These are phyloP conservation scores for Albula goreensis DNA, from an alignment of 2,113 vertebrate species.

Conservation along the genomic window DNA sequence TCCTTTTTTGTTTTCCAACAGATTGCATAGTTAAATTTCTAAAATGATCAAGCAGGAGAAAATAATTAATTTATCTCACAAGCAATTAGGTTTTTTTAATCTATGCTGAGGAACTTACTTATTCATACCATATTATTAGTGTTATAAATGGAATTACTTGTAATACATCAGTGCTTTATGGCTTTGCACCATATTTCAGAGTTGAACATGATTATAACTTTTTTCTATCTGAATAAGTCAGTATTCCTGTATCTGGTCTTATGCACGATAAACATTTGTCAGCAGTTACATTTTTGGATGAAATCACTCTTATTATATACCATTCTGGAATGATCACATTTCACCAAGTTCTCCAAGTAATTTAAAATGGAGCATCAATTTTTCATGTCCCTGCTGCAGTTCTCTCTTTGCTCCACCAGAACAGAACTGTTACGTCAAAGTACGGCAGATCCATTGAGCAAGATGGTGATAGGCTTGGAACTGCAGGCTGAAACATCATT, in stretches of 20 bases:
- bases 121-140: neutral
- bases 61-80: neutral
- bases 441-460: constrained; percentile 19
- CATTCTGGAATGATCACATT: neutral
- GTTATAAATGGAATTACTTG: neutral
- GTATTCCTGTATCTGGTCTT: neutral
- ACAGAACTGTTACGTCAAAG: constrained; percentile 25
- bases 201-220: neutral
- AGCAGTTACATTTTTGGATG: neutral
- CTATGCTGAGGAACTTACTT: constrained; percentile 5
- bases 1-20: neutral
- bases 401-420: constrained; percentile 6
- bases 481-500: constrained; percentile 6
- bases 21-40: neutral
- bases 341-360: constrained; percentile 1
- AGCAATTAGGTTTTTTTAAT: constrained; percentile 14
- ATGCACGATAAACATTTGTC: neutral
- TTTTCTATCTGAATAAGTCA: neutral
- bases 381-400: constrained; percentile 4
- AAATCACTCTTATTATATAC: neutral
- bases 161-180: neutral
- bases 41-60: neutral
- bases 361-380: constrained; percentile 48
- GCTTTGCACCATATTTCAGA: neutral
- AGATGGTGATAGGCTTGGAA: neutral